A percentile compares a stretch with the other conserved stretches of the same genome.
These are phyloP conservation scores for Knipowitschia caucasica DNA, from an alignment of 2,797 vertebrate species.

Conservation along the genomic window DNA sequence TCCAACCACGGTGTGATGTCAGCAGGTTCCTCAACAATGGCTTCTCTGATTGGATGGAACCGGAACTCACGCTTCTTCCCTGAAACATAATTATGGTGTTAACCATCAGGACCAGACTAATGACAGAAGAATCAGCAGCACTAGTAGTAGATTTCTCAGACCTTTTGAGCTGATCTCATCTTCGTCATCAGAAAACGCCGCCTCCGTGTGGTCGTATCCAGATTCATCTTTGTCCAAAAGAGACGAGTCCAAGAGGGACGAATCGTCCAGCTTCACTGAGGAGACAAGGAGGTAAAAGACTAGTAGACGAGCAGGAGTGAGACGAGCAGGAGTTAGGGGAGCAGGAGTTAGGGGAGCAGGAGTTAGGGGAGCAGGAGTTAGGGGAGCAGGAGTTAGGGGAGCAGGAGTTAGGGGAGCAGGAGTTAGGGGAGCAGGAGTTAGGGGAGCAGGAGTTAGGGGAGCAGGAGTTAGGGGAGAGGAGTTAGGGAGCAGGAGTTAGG, in stretches of 20 bases:
- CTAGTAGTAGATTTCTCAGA: slow-evolving; percentile 26
- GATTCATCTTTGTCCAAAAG: slow-evolving; percentile 91
- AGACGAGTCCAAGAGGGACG: slow-evolving; percentile 84
- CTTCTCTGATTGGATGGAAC: slow-evolving; percentile 94
- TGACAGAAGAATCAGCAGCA: neutral
- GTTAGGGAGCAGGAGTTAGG: neutral
- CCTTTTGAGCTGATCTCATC: slow-evolving; percentile 91
- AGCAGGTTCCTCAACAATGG: slow-evolving; percentile 87
- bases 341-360: too few species aligned
- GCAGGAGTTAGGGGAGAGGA: neutral
- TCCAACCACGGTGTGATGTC: slow-evolving; percentile 93
- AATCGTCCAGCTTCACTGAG: slow-evolving; percentile 90
- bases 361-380: neutral
- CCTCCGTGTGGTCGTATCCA: slow-evolving; percentile 93
- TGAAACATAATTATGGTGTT: slow-evolving; percentile 38
- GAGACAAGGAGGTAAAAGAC: neutral
- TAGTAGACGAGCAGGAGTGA: too few species aligned
- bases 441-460: neutral
- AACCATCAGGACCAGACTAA: too few species aligned
- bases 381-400: neutral
- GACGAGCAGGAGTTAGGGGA: too few species aligned
- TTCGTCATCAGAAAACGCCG: slow-evolving; percentile 92
- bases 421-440: neutral
- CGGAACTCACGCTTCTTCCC: slow-evolving; percentile 95
- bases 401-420: neutral